Conservation (phyloP, 1,140 invertebrate species). For the Drosophila jambulina region DNA sequence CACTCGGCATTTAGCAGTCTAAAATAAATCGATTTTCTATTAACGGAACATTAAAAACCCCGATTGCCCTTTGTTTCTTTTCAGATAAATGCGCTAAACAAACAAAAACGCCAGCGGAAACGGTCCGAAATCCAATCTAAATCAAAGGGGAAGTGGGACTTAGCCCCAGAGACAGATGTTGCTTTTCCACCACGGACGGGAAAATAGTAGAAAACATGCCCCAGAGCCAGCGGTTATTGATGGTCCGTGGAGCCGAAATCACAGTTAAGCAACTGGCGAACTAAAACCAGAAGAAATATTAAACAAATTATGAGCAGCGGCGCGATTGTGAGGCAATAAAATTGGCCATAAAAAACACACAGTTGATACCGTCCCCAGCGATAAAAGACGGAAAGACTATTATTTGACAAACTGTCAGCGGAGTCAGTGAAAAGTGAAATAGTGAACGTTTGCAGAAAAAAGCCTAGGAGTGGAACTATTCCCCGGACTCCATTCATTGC, state of each 20-base stretch:
- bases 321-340: slow-evolving; percentile 52
- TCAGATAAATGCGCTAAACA: slow-evolving; percentile 63
- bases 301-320: slow-evolving; percentile 51
- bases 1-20: slow-evolving; percentile 75
- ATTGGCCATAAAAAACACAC: slow-evolving; percentile 60
- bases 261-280: slow-evolving; percentile 41
- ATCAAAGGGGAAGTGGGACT: slow-evolving; percentile 16
- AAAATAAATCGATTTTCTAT: slow-evolving; percentile 81
- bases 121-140: slow-evolving; percentile 33
- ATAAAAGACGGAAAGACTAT: slow-evolving; percentile 53
- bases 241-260: slow-evolving; percentile 33
- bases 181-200: slow-evolving; percentile 12
- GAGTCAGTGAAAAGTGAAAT: slow-evolving; percentile 52
- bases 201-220: slow-evolving; percentile 44
- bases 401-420: slow-evolving; percentile 52
- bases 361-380: slow-evolving; percentile 35
- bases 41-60: slow-evolving; percentile 79
- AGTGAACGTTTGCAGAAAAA: slow-evolving; percentile 63
- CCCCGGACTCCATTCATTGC: slow-evolving; percentile 35
- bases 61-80: slow-evolving; percentile 77
- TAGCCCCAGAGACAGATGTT: slow-evolving; percentile 59
- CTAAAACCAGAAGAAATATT: slow-evolving; percentile 37
- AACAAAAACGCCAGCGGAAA: slow-evolving; percentile 31
- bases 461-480: slow-evolving; percentile 2
- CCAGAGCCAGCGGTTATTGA: slow-evolving; percentile 61